Percentiles rank a stretch among this genome's conserved stretches.
phyloP scores from a whole-genome alignment of 2,888 invertebrate genomes.

The Brachypalpus laphriformis region DNA sequence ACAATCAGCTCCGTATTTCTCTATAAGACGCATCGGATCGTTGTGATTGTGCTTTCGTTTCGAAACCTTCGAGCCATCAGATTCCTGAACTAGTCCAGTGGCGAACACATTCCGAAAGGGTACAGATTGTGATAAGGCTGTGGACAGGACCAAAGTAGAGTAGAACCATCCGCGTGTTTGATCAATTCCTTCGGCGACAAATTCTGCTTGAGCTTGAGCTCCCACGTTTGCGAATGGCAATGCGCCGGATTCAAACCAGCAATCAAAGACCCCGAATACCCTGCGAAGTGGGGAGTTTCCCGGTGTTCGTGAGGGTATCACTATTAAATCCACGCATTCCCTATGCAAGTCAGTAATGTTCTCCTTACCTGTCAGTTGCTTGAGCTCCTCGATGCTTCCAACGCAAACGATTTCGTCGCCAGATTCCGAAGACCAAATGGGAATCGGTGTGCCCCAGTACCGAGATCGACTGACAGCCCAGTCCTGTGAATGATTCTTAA shows the following conservation, averaged over 20 bases:
- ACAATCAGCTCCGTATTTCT: slow-evolving; percentile 97
- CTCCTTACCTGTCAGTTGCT: slow-evolving; percentile 88
- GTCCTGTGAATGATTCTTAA: slow-evolving; percentile 96
- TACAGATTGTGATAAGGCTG: slow-evolving; percentile 94
- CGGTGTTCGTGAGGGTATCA: slow-evolving; percentile 92
- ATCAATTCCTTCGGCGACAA: slow-evolving; percentile 97
- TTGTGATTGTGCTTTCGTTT: slow-evolving; percentile 98
- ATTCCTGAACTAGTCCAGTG: slow-evolving; percentile 94
- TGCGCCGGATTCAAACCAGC: slow-evolving; percentile 99
- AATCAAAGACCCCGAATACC: slow-evolving; percentile 97
- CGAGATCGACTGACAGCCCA: slow-evolving; percentile 98
- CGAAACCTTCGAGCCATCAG: slow-evolving; percentile 98
- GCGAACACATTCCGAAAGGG: slow-evolving; percentile 97
- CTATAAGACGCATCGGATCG: slow-evolving; percentile 93
- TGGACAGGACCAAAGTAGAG: slow-evolving; percentile 95
- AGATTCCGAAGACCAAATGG: slow-evolving; percentile 95
- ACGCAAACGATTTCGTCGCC: slow-evolving; percentile 94
- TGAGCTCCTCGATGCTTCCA: slow-evolving; percentile 94
- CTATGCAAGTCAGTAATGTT: slow-evolving; percentile 94
- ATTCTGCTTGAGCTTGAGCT: slow-evolving; percentile 95
- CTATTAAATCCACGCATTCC: slow-evolving; percentile 94
- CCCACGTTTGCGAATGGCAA: slow-evolving; percentile 98
- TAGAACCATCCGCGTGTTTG: slow-evolving; percentile 98
- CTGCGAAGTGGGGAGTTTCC: slow-evolving; percentile 93
- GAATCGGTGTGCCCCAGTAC: slow-evolving; percentile 99